These are phyloP conservation scores for Phaedon cochleariae DNA, from an alignment of 2,888 invertebrate species.

Conservation along the genomic window DNA sequence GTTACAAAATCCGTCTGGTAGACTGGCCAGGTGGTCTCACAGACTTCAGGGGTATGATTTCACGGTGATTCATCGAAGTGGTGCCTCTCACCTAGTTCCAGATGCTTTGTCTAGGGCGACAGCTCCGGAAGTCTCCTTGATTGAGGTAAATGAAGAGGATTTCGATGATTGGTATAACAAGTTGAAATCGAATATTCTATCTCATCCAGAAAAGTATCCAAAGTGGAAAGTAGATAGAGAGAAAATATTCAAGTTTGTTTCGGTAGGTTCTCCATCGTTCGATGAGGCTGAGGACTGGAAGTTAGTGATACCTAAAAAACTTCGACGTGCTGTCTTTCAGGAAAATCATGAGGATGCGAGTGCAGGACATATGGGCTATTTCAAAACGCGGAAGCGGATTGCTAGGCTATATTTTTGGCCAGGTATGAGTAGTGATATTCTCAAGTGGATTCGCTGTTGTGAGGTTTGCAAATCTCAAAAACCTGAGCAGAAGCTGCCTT, in stretches of 20 bases:
- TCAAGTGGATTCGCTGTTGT: slow-evolving; percentile 13
- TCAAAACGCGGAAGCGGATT: slow-evolving; percentile 21
- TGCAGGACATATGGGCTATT: slow-evolving; percentile 26
- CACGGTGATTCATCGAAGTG: slow-evolving; percentile 18
- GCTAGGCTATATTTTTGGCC: slow-evolving; percentile 24
- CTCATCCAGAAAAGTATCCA: slow-evolving; percentile 28
- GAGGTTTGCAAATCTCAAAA: slow-evolving; percentile 25
- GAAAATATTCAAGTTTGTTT: neutral
- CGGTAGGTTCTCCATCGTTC: slow-evolving; percentile 7
- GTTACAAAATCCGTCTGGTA: slow-evolving; percentile 33
- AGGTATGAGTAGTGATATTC: slow-evolving; percentile 16
- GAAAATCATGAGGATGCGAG: slow-evolving; percentile 23
- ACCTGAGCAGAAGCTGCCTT: slow-evolving; percentile 16
- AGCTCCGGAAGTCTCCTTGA: neutral
- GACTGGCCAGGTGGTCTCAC: slow-evolving; percentile 31
- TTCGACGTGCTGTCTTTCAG: slow-evolving; percentile 4
- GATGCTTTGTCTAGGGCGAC: slow-evolving; percentile 21
- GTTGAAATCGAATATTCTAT: slow-evolving; percentile 6
- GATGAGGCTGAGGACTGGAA: slow-evolving; percentile 21
- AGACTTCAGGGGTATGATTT: slow-evolving; percentile 25
- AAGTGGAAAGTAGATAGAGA: slow-evolving; percentile 28
- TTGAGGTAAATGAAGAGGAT: slow-evolving; percentile 3
- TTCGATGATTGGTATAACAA: slow-evolving; percentile 23
- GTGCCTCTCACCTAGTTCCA: slow-evolving; percentile 10
- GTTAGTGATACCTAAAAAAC: slow-evolving; percentile 24